Conservation (phyloP, 2,888 invertebrate genomes). For the Ceratothoa steindachneri region DNA sequence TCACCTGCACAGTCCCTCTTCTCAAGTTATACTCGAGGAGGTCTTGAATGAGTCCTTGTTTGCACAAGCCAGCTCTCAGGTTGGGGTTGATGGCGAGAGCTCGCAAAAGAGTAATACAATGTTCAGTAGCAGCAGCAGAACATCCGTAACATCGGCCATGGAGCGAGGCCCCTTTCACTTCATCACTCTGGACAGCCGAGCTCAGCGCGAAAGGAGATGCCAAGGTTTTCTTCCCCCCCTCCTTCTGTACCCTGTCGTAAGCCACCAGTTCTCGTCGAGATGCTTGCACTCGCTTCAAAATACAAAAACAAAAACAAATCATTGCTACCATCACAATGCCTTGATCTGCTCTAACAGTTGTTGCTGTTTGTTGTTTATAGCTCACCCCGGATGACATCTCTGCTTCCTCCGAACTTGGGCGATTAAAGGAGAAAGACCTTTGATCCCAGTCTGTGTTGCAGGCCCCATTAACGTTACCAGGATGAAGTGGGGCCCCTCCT, state of each 20-base stretch:
- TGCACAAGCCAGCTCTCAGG: slow-evolving; percentile 70
- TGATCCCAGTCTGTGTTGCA: too few species aligned
- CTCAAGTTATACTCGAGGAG: slow-evolving; percentile 84
- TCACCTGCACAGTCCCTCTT: slow-evolving; percentile 69
- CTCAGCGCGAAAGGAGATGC: slow-evolving; percentile 48
- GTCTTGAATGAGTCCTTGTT: slow-evolving; percentile 81
- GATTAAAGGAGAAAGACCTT: too few species aligned
- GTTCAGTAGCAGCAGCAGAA: slow-evolving; percentile 82
- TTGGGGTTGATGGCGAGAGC: slow-evolving; percentile 77
- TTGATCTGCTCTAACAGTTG: too few species aligned
- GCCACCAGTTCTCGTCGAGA: slow-evolving; percentile 85
- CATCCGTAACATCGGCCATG: slow-evolving; percentile 58
- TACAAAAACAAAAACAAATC: slow-evolving; percentile 52
- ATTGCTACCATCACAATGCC: too few species aligned
- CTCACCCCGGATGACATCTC: too few species aligned
- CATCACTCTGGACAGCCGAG: slow-evolving; percentile 36
- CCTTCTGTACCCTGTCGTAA: slow-evolving; percentile 66
- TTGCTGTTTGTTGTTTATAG: too few species aligned
- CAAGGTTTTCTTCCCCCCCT: slow-evolving; percentile 63
- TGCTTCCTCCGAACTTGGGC: too few species aligned
- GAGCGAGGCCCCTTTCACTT: slow-evolving; percentile 8
- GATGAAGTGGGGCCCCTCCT: too few species aligned
- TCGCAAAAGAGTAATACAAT: slow-evolving; percentile 82
- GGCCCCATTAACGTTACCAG: too few species aligned
- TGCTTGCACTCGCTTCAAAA: slow-evolving; percentile 74